These are phyloP conservation scores for Apamea crenata DNA, from an alignment of 2,888 invertebrate genomes.

Conservation along the genomic window DNA sequence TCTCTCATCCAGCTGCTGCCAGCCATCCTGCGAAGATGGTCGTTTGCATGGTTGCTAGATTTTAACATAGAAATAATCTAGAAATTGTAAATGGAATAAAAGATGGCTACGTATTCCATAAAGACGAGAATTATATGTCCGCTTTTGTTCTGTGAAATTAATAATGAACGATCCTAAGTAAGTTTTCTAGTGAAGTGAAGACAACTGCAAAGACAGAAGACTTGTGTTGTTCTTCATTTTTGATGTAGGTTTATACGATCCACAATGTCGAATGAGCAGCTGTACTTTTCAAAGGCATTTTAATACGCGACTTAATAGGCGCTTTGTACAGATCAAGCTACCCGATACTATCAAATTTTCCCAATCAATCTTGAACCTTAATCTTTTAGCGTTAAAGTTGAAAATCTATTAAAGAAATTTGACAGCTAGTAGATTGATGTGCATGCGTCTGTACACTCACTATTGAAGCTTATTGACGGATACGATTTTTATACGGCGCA, in stretches of 20 bases:
- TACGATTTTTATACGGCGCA: neutral
- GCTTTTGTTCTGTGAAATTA: neutral
- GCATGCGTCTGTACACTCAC: neutral
- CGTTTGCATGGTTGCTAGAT: neutral
- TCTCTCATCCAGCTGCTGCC: no score
- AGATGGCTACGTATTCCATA: neutral
- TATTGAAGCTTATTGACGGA: neutral
- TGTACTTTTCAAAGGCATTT: neutral
- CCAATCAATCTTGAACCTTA: no score
- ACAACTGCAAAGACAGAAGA: neutral
- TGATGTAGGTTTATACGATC: neutral
- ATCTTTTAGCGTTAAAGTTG: no score
- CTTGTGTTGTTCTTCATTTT: neutral
- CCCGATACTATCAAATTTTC: no score
- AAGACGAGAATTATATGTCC: neutral
- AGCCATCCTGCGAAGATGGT: no score
- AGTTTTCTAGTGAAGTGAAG: neutral
- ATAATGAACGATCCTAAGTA: neutral
- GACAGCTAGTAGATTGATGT: no score
- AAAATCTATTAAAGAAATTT: no score
- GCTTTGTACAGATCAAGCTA: no score
- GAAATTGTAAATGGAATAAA: neutral
- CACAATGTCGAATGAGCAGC: no score
- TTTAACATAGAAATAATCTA: neutral
- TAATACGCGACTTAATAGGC: neutral